Base-by-base conservation (phyloP, 2,888 invertebrate genomes). In the Biston betularia region DNA sequence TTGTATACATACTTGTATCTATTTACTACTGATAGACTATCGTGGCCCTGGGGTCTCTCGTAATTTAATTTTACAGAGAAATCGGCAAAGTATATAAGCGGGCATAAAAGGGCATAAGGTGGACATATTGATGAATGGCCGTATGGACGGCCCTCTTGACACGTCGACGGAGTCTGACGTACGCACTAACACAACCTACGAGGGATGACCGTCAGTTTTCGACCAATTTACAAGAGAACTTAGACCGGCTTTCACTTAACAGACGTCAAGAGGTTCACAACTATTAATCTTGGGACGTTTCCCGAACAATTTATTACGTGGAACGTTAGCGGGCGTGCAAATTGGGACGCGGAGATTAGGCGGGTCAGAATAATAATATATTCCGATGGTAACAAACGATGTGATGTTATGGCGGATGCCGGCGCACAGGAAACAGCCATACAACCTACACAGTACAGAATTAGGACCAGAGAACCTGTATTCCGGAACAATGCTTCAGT, bases 211-310 rank as follows among this genome's bases (percentile, higher is more conserved):
- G 67, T 64, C 69, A 76, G 79, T 72, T 77, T 78, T 72, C 70
- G 71, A 77, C 80, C 83, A 83, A 84, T 84, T 81, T 82, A 81
- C 80, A 78, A 73, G 77, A 76, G 78, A 81, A 83, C 80, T 84
- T 81, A 83, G 77, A 83, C 81, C 81, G 78, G 83, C 79, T 85
- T 87, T 86, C 84, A 87, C 86, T 89, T 85, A 88, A 79, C 86
- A 85, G 84, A 80, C 83, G 87, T 85, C 88, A 83, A 85, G 85
- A 78, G 79, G 79, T 78, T 72, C 76, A 80, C 72, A 82, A 86
- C 91, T 88, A 92, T 92, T 90, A 91, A 92, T 92, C 92, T 91
- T 89, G 77, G 76, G 86, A 88, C 86, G 88, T 82, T 87, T 81
- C 86, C 86, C 86, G 76, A 89, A 90, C 92, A 88, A 92, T 92